These are phyloP conservation scores for Heliconius cydno DNA, from an alignment of 2,888 invertebrate genomes.

Conservation along the genomic window DNA sequence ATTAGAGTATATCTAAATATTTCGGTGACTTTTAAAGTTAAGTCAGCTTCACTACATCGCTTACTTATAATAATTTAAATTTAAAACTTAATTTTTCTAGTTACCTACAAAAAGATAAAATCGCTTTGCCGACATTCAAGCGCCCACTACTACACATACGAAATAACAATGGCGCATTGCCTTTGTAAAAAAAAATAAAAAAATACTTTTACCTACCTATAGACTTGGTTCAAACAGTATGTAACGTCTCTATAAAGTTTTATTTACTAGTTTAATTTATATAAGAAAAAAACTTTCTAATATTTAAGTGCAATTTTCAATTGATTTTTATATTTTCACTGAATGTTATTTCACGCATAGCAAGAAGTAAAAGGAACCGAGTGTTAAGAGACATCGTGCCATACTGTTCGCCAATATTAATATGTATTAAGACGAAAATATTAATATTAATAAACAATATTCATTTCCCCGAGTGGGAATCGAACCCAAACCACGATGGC, in stretches of 20 bases:
- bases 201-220: conserved; percentile 21
- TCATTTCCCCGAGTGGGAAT: no score
- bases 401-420: no score
- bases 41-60: background rate
- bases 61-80: background rate
- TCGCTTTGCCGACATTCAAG: conserved; percentile 55
- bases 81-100: background rate
- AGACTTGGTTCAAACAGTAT: background rate
- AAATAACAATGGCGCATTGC: conserved; percentile 48
- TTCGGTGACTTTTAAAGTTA: no score
- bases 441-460: no score
- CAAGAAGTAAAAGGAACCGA: no score
- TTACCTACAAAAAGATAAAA: conserved; percentile 34
- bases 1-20: no score
- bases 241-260: background rate
- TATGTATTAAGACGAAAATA: no score
- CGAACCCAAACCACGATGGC: no score
- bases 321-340: no score
- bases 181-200: conserved; percentile 39
- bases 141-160: conserved; percentile 67
- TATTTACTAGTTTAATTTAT: background rate
- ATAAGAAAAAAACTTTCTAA: background rate
- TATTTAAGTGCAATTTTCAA: no score
- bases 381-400: no score
- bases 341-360: no score